phyloP scores from a whole-genome alignment of 2,113 vertebrate species.

The Pygoscelis antarcticus region DNA sequence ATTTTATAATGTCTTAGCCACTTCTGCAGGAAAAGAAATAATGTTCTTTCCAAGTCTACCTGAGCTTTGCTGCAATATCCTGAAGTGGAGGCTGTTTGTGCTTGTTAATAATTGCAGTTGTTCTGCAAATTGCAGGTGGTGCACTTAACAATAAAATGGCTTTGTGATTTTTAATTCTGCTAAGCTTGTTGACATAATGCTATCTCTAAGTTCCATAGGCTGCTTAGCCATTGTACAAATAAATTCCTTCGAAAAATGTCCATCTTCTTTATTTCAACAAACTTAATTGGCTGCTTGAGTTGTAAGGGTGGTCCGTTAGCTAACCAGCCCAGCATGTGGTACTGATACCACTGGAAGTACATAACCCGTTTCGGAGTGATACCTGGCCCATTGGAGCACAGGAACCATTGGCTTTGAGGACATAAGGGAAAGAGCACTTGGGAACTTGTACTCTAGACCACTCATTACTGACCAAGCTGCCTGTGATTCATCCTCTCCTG shows the following conservation, averaged over 20 bases:
- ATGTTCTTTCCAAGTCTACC: background rate
- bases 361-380: background rate
- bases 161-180: background rate
- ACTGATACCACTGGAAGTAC: background rate
- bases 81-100: background rate
- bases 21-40: background rate
- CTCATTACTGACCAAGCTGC: background rate
- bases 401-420: background rate
- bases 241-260: background rate
- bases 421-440: background rate
- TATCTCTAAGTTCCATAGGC: background rate
- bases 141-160: background rate
- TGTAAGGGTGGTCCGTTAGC: background rate
- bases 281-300: background rate
- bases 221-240: background rate
- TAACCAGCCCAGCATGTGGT: background rate
- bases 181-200: background rate
- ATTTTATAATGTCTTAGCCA: background rate
- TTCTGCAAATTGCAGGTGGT: background rate
- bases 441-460: background rate
- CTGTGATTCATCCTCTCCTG: background rate
- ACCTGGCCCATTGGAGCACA: fast-evolving
- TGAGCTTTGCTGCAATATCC: background rate
- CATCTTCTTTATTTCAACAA: background rate
- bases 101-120: background rate